Evolutionary conservation across 2,888 invertebrate genomes (phyloP).

Genomic region (Pterostichus niger): DNA sequence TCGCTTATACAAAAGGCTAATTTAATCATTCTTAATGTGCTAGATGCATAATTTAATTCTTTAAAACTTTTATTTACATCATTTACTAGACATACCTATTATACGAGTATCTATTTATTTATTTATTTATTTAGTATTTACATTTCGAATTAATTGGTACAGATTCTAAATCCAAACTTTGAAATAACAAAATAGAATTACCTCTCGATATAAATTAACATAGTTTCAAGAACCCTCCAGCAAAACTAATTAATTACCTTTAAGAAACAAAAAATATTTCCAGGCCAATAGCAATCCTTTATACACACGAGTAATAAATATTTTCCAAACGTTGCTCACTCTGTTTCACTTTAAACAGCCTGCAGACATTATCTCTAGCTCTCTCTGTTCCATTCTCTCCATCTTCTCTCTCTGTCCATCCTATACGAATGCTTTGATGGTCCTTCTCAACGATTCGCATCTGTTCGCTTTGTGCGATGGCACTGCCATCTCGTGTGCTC

Average conservation of each 20-base stretch:
- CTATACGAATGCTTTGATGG: constrained; percentile 2
- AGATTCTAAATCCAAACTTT: no score
- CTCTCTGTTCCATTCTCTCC: background rate
- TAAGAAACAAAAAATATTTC: constrained; percentile 16
- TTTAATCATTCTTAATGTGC: no score
- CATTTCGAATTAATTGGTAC: no score
- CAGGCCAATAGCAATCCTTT: constrained; percentile 18
- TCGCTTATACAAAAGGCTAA: no score
- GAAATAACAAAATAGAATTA: no score
- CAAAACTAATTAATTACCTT: constrained; percentile 8
- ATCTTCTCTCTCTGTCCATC: background rate
- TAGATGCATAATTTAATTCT: no score
- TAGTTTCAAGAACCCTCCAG: background rate
- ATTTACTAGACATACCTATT: no score
- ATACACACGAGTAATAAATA: constrained; percentile 21
- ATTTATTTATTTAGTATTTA: no score
- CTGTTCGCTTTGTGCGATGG: constrained; percentile 34
- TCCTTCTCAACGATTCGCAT: background rate
- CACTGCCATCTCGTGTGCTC: constrained; percentile 30
- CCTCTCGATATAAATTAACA: no score
- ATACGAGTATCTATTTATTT: no score
- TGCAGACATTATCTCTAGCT: constrained; percentile 16
- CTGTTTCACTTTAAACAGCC: constrained; percentile 26
- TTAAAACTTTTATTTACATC: no score
- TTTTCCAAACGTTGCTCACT: constrained; percentile 39